A percentile compares a stretch with the other conserved stretches of the same genome.
Conservation (phyloP, 2,888 invertebrate genomes). For the Elmis aenea region DNA sequence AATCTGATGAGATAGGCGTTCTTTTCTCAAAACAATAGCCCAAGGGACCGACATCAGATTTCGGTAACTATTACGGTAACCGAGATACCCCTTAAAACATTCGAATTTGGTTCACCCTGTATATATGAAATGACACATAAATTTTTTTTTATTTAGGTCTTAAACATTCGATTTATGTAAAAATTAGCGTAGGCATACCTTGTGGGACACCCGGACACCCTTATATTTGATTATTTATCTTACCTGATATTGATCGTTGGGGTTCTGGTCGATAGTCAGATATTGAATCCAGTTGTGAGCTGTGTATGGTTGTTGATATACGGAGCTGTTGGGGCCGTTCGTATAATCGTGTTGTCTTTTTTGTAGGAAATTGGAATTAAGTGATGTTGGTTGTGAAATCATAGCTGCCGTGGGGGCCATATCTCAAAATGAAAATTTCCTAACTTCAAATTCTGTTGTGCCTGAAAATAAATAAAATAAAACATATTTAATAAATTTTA, state of each 20-base stretch:
- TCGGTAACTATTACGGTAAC: too few species aligned
- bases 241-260: constrained; percentile 29
- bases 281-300: constrained; percentile 34
- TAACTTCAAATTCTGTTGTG: not conserved
- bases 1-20: too few species aligned
- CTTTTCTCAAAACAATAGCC: too few species aligned
- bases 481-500: too few species aligned
- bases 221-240: constrained; percentile 2
- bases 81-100: too few species aligned
- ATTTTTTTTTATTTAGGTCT: too few species aligned
- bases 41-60: too few species aligned
- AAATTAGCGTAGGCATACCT: too few species aligned
- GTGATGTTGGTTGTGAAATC: constrained; percentile 25
- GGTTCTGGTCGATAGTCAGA: constrained; percentile 25
- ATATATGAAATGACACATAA: too few species aligned
- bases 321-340: constrained; percentile 10
- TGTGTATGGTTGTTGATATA: constrained; percentile 26
- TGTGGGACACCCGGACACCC: too few species aligned
- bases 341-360: constrained; percentile 29
- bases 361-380: constrained; percentile 12
- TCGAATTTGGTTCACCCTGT: too few species aligned
- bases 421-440: not conserved
- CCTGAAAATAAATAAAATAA: not conserved
- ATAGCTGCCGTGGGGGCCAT: constrained; percentile 35
- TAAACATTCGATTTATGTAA: too few species aligned